phyloP scores from a whole-genome alignment of 2,888 invertebrate species.

The Eugnorisma glareosa region DNA sequence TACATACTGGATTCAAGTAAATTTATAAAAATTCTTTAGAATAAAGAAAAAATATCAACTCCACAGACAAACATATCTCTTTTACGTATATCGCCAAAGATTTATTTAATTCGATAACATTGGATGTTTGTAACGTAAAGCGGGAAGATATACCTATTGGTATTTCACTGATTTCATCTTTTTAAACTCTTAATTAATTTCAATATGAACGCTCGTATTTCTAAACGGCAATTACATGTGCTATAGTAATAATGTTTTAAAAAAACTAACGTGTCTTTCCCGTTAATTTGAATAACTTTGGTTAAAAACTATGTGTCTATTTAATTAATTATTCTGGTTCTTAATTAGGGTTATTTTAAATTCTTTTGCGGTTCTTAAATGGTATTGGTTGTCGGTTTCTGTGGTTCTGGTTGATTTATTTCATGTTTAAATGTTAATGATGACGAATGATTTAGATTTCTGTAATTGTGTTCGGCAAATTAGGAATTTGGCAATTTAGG shows the following conservation, averaged over 20 bases:
- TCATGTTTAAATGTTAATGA: slow-evolving; percentile 23
- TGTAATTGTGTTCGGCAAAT: slow-evolving; percentile 27
- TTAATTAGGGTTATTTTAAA: slow-evolving; percentile 45
- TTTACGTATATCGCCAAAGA: slow-evolving; percentile 43
- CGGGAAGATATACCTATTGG: slow-evolving; percentile 61
- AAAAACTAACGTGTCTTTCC: slow-evolving; percentile 19
- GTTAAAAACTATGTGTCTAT: slow-evolving; percentile 56
- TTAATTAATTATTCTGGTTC: slow-evolving; percentile 58
- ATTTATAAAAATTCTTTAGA: too few species aligned
- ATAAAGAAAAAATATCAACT: too few species aligned
- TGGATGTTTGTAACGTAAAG: slow-evolving; percentile 61
- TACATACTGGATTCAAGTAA: too few species aligned
- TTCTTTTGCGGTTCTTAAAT: slow-evolving; percentile 48
- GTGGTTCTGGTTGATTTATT: slow-evolving; percentile 47
- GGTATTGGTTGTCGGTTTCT: slow-evolving; percentile 25
- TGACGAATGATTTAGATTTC: slow-evolving; percentile 19
- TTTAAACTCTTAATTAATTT: slow-evolving; percentile 82
- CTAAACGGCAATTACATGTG: slow-evolving; percentile 62
- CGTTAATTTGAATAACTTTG: slow-evolving; percentile 55
- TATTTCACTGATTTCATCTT: slow-evolving; percentile 63
- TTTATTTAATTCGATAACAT: slow-evolving; percentile 70
- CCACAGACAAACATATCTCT: slow-evolving; percentile 20
- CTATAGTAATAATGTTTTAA: slow-evolving; percentile 23
- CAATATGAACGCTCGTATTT: slow-evolving; percentile 72
- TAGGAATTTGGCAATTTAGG: background rate